A percentile compares a stretch with the other conserved stretches of the same genome.
These are phyloP conservation scores for Osedax frankpressi DNA, from an alignment of 2,888 invertebrate genomes.

Conservation along the genomic window DNA sequence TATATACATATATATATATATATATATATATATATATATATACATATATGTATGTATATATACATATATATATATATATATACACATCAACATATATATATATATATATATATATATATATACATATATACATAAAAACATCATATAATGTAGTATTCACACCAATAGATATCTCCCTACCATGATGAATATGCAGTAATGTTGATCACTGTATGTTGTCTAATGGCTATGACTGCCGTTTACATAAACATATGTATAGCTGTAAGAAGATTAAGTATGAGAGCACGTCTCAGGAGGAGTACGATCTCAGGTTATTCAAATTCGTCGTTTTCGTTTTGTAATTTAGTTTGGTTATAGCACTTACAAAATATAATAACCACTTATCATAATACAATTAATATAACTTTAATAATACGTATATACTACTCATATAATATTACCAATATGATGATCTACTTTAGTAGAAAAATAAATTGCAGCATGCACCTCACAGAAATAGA, in stretches of 20 bases:
- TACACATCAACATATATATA: background rate
- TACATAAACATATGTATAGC: constrained; percentile 33
- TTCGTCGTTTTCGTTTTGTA: too few relatives aligned
- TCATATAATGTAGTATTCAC: background rate
- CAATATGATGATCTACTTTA: too few relatives aligned
- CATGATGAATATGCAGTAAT: constrained; percentile 34
- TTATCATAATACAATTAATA: too few relatives aligned
- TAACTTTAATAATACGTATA: too few relatives aligned
- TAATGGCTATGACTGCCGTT: constrained; percentile 31
- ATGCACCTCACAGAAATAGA: too few relatives aligned
- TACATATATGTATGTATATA: background rate
- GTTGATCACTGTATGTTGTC: constrained; percentile 30
- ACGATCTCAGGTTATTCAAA: background rate
- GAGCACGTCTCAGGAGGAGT: background rate
- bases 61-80: background rate
- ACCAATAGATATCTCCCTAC: constrained; percentile 28
- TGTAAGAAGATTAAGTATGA: constrained; percentile 29
- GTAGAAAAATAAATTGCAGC: too few relatives aligned
- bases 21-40: background rate
- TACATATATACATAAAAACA: background rate
- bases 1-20: background rate
- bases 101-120: background rate
- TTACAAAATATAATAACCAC: too few relatives aligned
- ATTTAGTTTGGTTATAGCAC: too few relatives aligned
- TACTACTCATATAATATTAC: too few relatives aligned